These are phyloP conservation scores for Odobenus rosmarus DNA, from an alignment of 2,113 vertebrate species.

Conservation along the genomic window DNA sequence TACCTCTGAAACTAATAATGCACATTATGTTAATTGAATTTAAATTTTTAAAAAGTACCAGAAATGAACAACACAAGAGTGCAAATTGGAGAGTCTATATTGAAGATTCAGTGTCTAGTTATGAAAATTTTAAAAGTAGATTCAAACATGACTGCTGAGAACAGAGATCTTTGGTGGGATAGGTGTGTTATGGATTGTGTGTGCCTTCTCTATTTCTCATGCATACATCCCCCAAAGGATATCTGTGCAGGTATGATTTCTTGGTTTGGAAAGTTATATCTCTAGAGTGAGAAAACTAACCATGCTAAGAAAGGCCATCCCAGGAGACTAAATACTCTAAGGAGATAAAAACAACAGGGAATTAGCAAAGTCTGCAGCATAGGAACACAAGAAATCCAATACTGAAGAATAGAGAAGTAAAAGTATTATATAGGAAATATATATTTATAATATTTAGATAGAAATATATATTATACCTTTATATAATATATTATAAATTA, in stretches of 20 bases:
- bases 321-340: background rate
- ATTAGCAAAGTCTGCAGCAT: background rate
- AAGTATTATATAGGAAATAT: background rate
- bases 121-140: background rate
- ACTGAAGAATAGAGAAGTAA: background rate
- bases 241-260: background rate
- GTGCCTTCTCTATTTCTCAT: background rate
- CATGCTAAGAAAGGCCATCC: background rate
- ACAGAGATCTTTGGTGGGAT: background rate
- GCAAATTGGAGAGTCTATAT: background rate
- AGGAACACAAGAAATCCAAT: background rate
- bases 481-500: background rate
- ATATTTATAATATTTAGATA: background rate
- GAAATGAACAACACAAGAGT: background rate
- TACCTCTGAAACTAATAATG: background rate
- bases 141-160: background rate
- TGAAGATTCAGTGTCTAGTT: background rate
- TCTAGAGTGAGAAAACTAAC: conserved; percentile 43
- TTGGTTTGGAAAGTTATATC: conserved; percentile 15
- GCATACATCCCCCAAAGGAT: background rate
- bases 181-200: background rate
- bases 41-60: background rate
- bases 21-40: background rate
- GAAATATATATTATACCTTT: background rate
- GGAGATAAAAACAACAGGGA: background rate